These are phyloP conservation scores for Battus philenor DNA, from an alignment of 1,140 invertebrate genomes.

Conservation along the genomic window DNA sequence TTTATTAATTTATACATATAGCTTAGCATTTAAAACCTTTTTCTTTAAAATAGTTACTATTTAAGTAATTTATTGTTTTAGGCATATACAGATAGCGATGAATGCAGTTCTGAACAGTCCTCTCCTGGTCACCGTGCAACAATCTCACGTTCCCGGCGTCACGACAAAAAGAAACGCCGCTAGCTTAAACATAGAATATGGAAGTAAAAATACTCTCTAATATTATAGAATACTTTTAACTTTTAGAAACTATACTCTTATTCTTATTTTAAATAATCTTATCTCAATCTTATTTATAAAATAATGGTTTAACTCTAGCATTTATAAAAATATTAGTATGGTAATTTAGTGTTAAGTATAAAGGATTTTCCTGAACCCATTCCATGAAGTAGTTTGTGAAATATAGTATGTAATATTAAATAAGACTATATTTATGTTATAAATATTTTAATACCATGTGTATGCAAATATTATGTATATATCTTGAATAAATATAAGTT, in stretches of 20 bases:
- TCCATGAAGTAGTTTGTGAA: background rate
- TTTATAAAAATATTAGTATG: too few species aligned
- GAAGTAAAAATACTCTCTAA: background rate
- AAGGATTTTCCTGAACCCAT: background rate
- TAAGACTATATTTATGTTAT: too few species aligned
- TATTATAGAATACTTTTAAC: too few species aligned
- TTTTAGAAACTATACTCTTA: too few species aligned
- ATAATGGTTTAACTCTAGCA: background rate
- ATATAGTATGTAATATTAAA: too few species aligned
- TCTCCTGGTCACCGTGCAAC: constrained; percentile 60
- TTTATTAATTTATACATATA: too few species aligned
- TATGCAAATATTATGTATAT: too few species aligned
- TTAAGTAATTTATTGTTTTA: constrained; percentile 20
- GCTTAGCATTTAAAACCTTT: background rate
- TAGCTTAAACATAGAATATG: constrained; percentile 24
- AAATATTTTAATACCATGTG: too few species aligned
- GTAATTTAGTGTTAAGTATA: background rate
- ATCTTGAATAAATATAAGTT: too few species aligned
- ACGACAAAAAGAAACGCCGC: constrained; percentile 66
- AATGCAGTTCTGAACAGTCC: constrained; percentile 66
- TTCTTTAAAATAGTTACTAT: background rate
- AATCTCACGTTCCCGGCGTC: constrained; percentile 45
- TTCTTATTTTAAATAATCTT: too few species aligned
- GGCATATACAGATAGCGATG: constrained; percentile 64
- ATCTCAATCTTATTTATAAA: too few species aligned